Percentiles rank a stretch among this genome's conserved stretches.
phyloP scores from a whole-genome alignment of 2,888 invertebrate species.

The Amiota communis region DNA sequence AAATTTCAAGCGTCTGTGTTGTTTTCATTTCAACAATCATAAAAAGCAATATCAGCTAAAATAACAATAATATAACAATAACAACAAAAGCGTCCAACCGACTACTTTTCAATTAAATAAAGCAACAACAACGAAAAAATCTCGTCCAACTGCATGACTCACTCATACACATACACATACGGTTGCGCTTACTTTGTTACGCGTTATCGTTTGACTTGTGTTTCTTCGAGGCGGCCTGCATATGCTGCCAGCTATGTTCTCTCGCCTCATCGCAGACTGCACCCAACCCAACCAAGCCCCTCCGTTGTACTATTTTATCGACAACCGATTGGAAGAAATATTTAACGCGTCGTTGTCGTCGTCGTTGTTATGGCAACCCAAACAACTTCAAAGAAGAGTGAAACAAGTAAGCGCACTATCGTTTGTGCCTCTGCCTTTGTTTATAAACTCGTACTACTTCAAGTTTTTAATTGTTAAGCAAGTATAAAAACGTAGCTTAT shows the following conservation, averaged over 20 bases:
- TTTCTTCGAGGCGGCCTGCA: background rate
- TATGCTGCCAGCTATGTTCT: background rate
- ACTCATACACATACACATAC: background rate
- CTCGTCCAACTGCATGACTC: background rate
- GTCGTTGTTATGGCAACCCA: constrained; percentile 23
- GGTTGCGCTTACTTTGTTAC: background rate
- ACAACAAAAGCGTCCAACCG: background rate
- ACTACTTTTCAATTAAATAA: background rate
- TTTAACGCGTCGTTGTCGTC: too few relatives aligned
- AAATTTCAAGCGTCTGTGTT: background rate
- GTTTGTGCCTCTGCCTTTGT: background rate
- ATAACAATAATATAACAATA: too few relatives aligned
- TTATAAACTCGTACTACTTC: background rate
- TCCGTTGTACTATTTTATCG: background rate
- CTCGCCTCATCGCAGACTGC: background rate
- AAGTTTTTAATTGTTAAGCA: background rate
- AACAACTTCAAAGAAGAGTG: background rate
- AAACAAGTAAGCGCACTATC: background rate
- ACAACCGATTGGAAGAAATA: too few relatives aligned
- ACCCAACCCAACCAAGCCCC: background rate
- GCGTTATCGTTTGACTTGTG: background rate
- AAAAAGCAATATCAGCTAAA: background rate
- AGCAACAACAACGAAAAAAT: background rate
- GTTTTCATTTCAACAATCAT: background rate
- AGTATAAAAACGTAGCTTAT: background rate